Evolutionary conservation across 2,888 invertebrate genomes (phyloP), one percentile per base, ranked within the genome.

Genomic region (Cylindroiulus punctatus): DNA sequence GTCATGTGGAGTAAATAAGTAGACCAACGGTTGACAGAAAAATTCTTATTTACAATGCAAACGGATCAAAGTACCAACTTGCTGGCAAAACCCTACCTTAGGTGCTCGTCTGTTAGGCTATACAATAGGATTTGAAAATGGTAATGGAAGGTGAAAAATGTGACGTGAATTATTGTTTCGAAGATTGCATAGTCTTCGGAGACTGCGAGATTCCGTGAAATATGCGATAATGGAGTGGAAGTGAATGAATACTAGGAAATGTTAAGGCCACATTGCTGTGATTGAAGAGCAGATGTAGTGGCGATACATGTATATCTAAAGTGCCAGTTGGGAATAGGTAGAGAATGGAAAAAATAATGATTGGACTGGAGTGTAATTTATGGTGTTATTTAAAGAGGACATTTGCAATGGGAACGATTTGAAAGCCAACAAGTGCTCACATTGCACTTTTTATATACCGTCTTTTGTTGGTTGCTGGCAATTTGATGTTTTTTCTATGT

Each of bases 211-310:
- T 57, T 57, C n/a, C 22, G 57, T 57, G 57, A 22, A 57, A 22
- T 57, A 57, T 57, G n/a, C 57, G 57, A 57, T 57, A 57, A 57
- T 57, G 22, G 22, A 57, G 22, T 57, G 57, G 57, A 57, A 57
- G 19, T 57, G 57, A 57, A 57, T 22, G 57, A 22, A 57, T 57
- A 0, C 22, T 57, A 7, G n/a, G 57, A 57, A 57, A 52, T 22
- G 22, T 3, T n/a, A 22, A 22, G 22, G 57, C 52, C 12, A 8
- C 57, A 57, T 19, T 22, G 22, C n/a, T 22, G 57, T 57, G 57
- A 57, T 57, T 57, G n/a, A 52, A 52, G 52, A 1, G 22, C 22
- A 57, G 22, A 57, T 57, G 0, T 57, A 52, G 52, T 52, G 52
- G 19, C 19, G 52, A 52, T 52, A 57, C 22, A 3, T 44, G 44